Percentiles rank a stretch among this genome's conserved stretches.
Conservation (phyloP, 2,888 invertebrate genomes). For the Meiosimyza platycephala region DNA sequence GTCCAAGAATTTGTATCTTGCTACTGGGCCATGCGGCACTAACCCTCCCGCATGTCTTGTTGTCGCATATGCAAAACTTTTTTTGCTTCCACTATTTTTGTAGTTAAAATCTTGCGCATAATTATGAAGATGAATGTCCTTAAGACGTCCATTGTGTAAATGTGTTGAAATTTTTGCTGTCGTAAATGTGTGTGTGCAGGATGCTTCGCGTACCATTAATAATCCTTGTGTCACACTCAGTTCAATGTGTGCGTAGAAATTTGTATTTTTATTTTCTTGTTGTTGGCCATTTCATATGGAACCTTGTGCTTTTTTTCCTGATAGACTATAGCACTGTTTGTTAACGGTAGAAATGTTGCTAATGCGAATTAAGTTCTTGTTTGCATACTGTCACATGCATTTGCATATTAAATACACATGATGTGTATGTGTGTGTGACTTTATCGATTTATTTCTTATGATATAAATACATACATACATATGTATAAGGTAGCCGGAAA, state of each 20-base stretch:
- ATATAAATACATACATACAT: too few relatives aligned
- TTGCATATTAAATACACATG: too few relatives aligned
- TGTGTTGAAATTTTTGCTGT: constrained; percentile 1
- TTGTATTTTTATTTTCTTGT: background rate
- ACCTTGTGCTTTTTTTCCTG: background rate
- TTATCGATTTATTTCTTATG: too few relatives aligned
- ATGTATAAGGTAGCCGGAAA: too few relatives aligned
- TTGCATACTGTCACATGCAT: constrained; percentile 12
- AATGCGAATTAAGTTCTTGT: constrained; percentile 15
- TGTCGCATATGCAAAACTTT: constrained; percentile 32
- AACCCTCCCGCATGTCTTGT: background rate
- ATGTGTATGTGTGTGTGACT: too few relatives aligned
- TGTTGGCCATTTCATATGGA: constrained; percentile 6
- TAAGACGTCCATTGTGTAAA: constrained; percentile 3
- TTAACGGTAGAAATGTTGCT: background rate
- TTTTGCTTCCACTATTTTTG: background rate
- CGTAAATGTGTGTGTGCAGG: background rate
- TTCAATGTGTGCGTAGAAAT: background rate
- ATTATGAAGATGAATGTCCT: constrained; percentile 27
- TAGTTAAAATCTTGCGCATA: constrained; percentile 24
- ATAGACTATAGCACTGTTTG: too few relatives aligned
- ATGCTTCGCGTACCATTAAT: constrained; percentile 27
- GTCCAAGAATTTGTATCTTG: background rate
- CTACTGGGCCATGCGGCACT: background rate
- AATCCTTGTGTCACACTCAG: constrained; percentile 28